Evolutionary conservation across 2,888 invertebrate species (phyloP).

Genomic region (Stomorhina lunata): DNA sequence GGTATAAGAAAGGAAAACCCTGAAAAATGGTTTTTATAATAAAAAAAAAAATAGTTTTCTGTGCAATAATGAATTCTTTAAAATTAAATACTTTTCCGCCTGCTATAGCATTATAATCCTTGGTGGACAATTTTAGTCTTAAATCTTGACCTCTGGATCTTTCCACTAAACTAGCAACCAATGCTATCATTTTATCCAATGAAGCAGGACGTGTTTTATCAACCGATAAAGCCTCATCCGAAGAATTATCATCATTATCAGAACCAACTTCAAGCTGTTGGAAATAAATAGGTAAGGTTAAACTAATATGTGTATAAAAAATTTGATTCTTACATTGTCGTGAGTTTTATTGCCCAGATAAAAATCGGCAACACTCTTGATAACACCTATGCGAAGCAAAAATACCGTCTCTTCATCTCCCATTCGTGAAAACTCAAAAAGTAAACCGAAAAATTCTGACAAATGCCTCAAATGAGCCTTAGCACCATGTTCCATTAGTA

Average conservation of each 20-base stretch:
- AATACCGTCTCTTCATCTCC: conserved; percentile 96
- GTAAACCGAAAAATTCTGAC: conserved; percentile 94
- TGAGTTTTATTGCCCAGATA: conserved; percentile 91
- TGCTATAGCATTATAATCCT: conserved; percentile 90
- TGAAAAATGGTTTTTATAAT: conserved; percentile 76
- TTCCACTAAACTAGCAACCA: conserved; percentile 93
- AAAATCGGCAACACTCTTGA: conserved; percentile 94
- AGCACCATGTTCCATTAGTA: conserved; percentile 92
- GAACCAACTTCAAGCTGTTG: conserved; percentile 79
- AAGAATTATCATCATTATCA: conserved; percentile 81
- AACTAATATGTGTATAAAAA: no score
- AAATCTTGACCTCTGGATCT: conserved; percentile 90
- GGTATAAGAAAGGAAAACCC: conserved; percentile 96
- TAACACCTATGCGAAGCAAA: conserved; percentile 91
- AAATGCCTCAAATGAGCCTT: conserved; percentile 92
- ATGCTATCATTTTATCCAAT: conserved; percentile 96
- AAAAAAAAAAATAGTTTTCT: conserved; percentile 38
- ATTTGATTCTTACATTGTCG: conserved; percentile 82
- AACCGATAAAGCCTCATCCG: conserved; percentile 81
- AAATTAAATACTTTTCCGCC: conserved; percentile 87
- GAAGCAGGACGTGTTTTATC: conserved; percentile 93
- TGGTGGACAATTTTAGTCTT: conserved; percentile 86
- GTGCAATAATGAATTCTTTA: conserved; percentile 16
- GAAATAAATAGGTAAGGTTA: no score
- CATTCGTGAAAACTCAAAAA: conserved; percentile 97